Evolutionary conservation across 2,888 invertebrate genomes (phyloP).

Genomic region (Ophion ellenae): DNA sequence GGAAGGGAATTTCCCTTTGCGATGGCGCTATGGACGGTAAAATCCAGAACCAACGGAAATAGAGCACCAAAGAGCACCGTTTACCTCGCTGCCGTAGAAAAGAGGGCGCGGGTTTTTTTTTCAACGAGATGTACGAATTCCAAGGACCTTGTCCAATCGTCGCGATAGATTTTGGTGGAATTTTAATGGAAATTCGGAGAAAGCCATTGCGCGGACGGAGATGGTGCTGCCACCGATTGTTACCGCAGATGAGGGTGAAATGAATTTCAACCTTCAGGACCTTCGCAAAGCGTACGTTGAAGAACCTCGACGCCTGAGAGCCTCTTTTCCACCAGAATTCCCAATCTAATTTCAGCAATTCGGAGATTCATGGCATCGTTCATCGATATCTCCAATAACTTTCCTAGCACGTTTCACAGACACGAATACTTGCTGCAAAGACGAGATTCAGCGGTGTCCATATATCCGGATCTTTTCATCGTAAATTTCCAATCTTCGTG

Average conservation of each 20-base stretch:
- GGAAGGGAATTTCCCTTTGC: not conserved
- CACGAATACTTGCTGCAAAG: not conserved
- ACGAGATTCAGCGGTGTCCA: constrained; percentile 5
- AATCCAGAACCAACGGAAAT: constrained; percentile 15
- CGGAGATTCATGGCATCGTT: constrained; percentile 52
- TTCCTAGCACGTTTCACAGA: not conserved
- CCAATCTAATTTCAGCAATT: constrained; percentile 57
- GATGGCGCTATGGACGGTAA: not conserved
- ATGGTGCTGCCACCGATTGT: not conserved
- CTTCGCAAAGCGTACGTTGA: not conserved
- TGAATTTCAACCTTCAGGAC: constrained; percentile 34
- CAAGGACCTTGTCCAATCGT: constrained; percentile 38
- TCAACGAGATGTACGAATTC: constrained; percentile 39
- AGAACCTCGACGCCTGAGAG: not conserved
- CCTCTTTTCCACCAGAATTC: constrained; percentile 47
- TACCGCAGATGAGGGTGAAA: constrained; percentile 54
- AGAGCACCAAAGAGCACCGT: not conserved
- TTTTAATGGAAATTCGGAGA: constrained; percentile 62
- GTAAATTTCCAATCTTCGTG: constrained; percentile 29
- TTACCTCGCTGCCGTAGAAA: constrained; percentile 9
- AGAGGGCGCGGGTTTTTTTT: constrained; percentile 1
- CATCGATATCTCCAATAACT: constrained; percentile 59
- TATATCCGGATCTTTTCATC: constrained; percentile 17
- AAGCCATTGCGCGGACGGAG: constrained; percentile 28
- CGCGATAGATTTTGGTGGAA: constrained; percentile 59